Evolutionary conservation across 2,888 invertebrate genomes (phyloP), one percentile per base, ranked within the genome.

Genomic region (Drosophila kokeensis): DNA sequence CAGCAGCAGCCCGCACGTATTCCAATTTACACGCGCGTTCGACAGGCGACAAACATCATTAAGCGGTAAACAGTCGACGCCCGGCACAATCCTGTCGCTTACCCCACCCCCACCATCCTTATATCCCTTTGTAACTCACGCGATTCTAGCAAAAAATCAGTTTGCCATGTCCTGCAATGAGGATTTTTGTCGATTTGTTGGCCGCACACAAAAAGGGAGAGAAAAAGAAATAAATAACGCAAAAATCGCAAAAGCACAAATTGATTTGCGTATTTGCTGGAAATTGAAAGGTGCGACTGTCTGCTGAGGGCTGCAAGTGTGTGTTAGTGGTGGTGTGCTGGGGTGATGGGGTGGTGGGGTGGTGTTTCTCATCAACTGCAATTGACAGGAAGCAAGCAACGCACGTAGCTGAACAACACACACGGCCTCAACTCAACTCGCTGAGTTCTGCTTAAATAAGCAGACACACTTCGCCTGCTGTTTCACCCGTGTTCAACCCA

Each of bases 1-100:
- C 15, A 27, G n/a, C 21, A 36, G 15, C 34, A 54, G 27, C 55
- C n/a, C 64, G 69, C 84, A 87, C 87, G 81, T 83, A 72, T 79
- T 81, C 76, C 81, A 73, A 82, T 83, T 82, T 83, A 79, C 83
- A 83, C 81, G 81, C 78, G 78, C 69, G 68, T 76, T 81, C 81
- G 83, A 78, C 81, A 74, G 71, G 71, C 81, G 83, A 82, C 82
- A 84, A 82, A 84, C 81, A 83, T 82, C 80, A 84, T 84, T 84
- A 83, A 81, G 81, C 81, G 68, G 59, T 60, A 64, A 75, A 75
- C 66, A 75, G 69, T 59, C 69, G 48, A 40, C 36, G 24, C 57
- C 11, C 45, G 4, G 8, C 24, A 2, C 24, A 42, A 21, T 21
- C 11, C 21, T 11, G 13, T n/a, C 13, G 0, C 30, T 4, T 27